Evolutionary conservation across 2,888 invertebrate genomes (phyloP).

Genomic region (Brachyptera putata): DNA sequence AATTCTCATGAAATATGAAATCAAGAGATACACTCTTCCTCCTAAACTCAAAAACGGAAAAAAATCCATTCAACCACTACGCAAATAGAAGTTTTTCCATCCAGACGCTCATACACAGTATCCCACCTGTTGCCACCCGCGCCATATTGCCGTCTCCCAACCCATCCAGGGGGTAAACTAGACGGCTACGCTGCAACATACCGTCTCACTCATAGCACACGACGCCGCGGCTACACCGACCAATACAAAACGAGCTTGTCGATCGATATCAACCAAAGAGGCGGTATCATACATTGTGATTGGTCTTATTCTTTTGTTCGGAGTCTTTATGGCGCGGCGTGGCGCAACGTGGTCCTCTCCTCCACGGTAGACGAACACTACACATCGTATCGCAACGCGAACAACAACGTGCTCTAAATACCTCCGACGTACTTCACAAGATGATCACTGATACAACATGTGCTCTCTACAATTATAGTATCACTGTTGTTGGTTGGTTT

Average conservation of each 20-base stretch:
- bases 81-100: too few species aligned
- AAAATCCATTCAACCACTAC: too few species aligned
- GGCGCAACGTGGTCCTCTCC: neutral
- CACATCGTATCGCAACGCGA: too few species aligned
- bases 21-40: too few species aligned
- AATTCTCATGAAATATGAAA: too few species aligned
- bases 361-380: too few species aligned
- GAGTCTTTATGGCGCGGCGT: neutral
- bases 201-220: neutral
- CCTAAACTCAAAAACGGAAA: too few species aligned
- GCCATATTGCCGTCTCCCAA: neutral
- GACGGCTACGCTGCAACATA: neutral
- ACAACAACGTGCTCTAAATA: too few species aligned
- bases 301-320: slow-evolving; percentile 29
- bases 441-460: too few species aligned
- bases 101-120: neutral
- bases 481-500: too few species aligned
- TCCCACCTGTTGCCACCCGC: slow-evolving; percentile 1
- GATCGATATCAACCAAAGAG: slow-evolving; percentile 25
- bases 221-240: slow-evolving; percentile 16
- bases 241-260: slow-evolving; percentile 23
- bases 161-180: neutral
- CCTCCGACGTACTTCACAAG: too few species aligned
- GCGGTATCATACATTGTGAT: slow-evolving; percentile 25
- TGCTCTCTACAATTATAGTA: too few species aligned